These are phyloP conservation scores for Tipula helvola DNA, from an alignment of 2,888 invertebrate species.

Conservation along the genomic window DNA sequence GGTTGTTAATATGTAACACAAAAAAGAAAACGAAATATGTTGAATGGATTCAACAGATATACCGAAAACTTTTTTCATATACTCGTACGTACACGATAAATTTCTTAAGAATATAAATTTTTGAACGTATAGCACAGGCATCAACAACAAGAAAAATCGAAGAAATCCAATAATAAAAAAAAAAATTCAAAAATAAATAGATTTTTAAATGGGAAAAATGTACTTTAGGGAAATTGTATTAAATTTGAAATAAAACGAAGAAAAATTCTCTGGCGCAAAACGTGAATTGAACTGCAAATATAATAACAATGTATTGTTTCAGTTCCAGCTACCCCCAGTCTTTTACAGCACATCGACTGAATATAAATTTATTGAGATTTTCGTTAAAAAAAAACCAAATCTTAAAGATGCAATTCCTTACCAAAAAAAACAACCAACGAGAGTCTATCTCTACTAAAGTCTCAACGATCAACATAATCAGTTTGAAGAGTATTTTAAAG, in stretches of 20 bases:
- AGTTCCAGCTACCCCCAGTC: not conserved
- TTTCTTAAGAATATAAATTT: not conserved
- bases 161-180: not conserved
- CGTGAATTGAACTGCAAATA: not conserved
- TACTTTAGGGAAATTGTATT: not conserved
- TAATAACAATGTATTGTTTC: not conserved
- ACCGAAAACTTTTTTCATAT: not conserved
- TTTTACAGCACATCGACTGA: not conserved
- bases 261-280: not conserved
- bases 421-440: not conserved
- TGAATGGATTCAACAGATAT: not conserved
- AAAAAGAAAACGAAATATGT: not conserved
- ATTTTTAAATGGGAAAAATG: not conserved
- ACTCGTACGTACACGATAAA: not conserved
- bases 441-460: not conserved
- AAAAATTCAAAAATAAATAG: not conserved
- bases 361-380: not conserved
- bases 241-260: not conserved
- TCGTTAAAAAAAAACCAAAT: not conserved
- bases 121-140: not conserved
- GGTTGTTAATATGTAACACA: not conserved
- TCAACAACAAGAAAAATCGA: not conserved
- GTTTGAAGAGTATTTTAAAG: not conserved
- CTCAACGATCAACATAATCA: not conserved
- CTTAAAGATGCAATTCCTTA: not conserved